Percentiles rank a stretch among this genome's conserved stretches.
These are phyloP conservation scores for Drosophila ustulata DNA, from an alignment of 2,888 invertebrate genomes.

Conservation along the genomic window DNA sequence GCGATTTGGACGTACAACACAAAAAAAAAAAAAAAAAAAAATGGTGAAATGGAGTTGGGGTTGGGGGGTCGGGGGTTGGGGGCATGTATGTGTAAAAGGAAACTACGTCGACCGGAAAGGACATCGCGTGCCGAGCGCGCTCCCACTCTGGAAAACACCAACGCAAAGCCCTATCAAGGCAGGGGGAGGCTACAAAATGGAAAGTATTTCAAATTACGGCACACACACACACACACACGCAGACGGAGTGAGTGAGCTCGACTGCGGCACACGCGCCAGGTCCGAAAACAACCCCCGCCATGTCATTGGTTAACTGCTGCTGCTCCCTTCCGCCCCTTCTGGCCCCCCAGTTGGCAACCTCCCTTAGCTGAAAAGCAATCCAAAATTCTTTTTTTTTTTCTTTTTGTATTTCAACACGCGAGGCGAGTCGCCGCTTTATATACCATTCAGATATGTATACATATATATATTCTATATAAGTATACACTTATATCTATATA, in stretches of 20 bases:
- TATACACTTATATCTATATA: slow-evolving; percentile 22
- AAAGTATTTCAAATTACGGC: slow-evolving; percentile 78
- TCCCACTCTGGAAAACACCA: slow-evolving; percentile 51
- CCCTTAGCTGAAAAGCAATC: slow-evolving; percentile 68
- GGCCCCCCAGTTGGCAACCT: slow-evolving; percentile 23
- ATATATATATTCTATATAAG: background rate
- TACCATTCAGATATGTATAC: slow-evolving; percentile 4
- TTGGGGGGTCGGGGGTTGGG: background rate
- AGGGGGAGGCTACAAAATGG: slow-evolving; percentile 66
- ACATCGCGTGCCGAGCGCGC: slow-evolving; percentile 82
- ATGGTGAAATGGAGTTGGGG: slow-evolving; percentile 1
- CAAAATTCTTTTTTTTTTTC: slow-evolving; percentile 50
- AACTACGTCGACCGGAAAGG: slow-evolving; percentile 82
- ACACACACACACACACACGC: slow-evolving; percentile 41
- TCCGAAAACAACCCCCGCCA: slow-evolving; percentile 70
- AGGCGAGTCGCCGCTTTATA: slow-evolving; percentile 36
- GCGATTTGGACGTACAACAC: slow-evolving; percentile 57
- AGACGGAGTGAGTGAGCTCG: slow-evolving; percentile 2
- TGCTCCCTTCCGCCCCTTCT: slow-evolving; percentile 11
- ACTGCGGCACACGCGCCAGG: slow-evolving; percentile 67
- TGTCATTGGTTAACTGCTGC: slow-evolving; percentile 76
- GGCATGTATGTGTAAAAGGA: slow-evolving; percentile 58
- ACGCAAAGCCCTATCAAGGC: slow-evolving; percentile 6
- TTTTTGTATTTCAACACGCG: slow-evolving; percentile 71
- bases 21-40: slow-evolving; percentile 1